Percentiles rank a stretch among this genome's conserved stretches.
Evolutionary conservation across 2,113 vertebrate species (phyloP).

Genomic region (Anarhynchus alexandrinus): DNA sequence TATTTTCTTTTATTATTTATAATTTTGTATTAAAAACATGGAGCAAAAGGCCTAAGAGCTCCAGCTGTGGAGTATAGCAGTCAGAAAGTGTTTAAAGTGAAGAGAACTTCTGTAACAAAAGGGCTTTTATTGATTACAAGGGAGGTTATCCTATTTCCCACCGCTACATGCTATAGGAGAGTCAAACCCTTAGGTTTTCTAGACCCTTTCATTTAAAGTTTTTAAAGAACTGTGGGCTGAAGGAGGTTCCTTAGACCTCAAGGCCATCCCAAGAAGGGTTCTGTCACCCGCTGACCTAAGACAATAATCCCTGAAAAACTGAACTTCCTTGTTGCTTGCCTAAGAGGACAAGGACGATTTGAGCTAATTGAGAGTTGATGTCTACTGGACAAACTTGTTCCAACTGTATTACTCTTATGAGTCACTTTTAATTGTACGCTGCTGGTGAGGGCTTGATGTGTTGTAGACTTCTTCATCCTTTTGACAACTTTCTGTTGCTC

Average conservation of each 20-base stretch:
- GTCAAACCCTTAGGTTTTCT: not conserved
- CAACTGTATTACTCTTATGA: conserved; percentile 63
- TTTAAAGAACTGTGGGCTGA: not conserved
- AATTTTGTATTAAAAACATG: not conserved
- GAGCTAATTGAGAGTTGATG: conserved; percentile 52
- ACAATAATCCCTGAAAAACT: not conserved
- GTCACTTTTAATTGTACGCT: conserved; percentile 72
- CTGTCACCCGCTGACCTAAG: not conserved
- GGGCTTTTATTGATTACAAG: conserved; percentile 4
- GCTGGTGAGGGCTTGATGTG: conserved; percentile 66
- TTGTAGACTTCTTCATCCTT: conserved; percentile 64
- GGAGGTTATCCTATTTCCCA: not conserved
- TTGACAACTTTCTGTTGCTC: conserved; percentile 72
- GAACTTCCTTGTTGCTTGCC: conserved; percentile 25
- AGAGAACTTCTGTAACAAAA: not conserved
- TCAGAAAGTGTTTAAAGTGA: not conserved
- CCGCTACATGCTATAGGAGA: not conserved
- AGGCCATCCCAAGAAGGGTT: conserved; percentile 4
- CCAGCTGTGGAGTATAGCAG: not conserved
- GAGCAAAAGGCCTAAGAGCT: not conserved
- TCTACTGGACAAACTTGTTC: conserved; percentile 66
- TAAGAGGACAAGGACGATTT: conserved; percentile 27
- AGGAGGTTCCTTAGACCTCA: conserved; percentile 8
- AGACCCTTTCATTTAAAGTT: conserved; percentile 12
- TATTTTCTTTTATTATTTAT: not conserved